Percentiles rank a stretch among this genome's conserved stretches.
phyloP scores from a whole-genome alignment of 2,797 vertebrate genomes.

The Ispidina picta region DNA sequence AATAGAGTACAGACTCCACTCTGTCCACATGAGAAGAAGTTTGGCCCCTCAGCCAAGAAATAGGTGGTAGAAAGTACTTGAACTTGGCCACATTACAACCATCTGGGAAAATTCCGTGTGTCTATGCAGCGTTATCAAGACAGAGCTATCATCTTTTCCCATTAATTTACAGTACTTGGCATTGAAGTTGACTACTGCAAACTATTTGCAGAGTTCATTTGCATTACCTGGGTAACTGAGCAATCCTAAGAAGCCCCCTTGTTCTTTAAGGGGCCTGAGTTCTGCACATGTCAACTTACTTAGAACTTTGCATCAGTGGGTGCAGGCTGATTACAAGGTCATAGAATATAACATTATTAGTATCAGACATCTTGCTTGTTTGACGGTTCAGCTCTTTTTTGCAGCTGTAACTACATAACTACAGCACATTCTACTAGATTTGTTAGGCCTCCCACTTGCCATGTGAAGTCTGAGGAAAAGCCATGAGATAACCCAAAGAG shows the following conservation, averaged over 20 bases:
- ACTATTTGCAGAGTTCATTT: neutral
- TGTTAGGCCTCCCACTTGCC: neutral
- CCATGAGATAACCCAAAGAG: slow-evolving; percentile 1
- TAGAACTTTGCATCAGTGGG: neutral
- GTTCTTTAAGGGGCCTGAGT: neutral
- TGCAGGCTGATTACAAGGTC: neutral
- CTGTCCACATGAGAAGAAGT: neutral
- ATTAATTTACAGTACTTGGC: neutral
- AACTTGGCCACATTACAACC: neutral
- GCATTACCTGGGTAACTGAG: neutral
- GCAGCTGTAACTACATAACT: neutral
- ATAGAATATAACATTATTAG: neutral
- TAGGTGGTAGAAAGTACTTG: neutral
- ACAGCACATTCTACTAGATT: neutral
- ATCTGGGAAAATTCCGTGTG: neutral
- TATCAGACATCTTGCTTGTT: neutral
- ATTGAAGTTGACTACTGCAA: neutral
- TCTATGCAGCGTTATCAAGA: neutral
- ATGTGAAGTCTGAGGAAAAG: neutral
- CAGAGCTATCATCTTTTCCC: neutral
- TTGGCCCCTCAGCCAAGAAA: neutral
- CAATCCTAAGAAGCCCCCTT: neutral
- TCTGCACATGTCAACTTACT: accelerated
- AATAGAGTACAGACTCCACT: neutral
- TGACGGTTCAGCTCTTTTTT: neutral